Evolutionary conservation across 2,888 invertebrate species (phyloP).

Genomic region (Helobdella robusta): DNA sequence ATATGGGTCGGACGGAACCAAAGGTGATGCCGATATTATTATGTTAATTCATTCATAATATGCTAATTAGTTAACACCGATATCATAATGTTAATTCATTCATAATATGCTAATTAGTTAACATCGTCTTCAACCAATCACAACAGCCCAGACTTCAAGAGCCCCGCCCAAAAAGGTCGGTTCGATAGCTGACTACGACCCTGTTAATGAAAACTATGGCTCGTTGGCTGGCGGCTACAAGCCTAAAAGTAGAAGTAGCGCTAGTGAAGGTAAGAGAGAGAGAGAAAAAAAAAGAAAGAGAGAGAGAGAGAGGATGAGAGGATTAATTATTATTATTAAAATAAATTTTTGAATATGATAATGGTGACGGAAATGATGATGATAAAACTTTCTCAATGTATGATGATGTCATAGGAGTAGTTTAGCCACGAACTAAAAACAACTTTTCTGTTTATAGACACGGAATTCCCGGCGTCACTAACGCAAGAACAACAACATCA

Average conservation of each 20-base stretch:
- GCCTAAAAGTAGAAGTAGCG: background rate
- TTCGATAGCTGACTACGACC: constrained; percentile 77
- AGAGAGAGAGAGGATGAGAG: background rate
- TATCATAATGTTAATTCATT: too few relatives aligned
- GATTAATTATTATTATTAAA: background rate
- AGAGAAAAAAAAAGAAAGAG: background rate
- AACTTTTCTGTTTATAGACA: background rate
- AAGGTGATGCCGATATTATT: too few relatives aligned
- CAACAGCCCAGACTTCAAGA: too few relatives aligned
- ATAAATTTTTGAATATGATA: background rate
- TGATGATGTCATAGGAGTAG: too few relatives aligned
- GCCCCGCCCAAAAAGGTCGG: constrained; percentile 38
- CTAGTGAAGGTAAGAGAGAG: too few relatives aligned
- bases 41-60: too few relatives aligned
- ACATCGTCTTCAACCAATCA: too few relatives aligned
- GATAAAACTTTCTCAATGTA: too few relatives aligned
- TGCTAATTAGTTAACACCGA: too few relatives aligned
- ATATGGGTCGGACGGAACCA: constrained; percentile 25
- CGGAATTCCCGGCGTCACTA: background rate
- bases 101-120: too few relatives aligned
- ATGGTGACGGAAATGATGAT: background rate
- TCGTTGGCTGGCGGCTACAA: constrained; percentile 27
- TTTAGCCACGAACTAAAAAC: too few relatives aligned
- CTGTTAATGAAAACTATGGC: constrained; percentile 50
- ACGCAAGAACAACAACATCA: background rate